phyloP scores from a whole-genome alignment of 1,140 invertebrate genomes.

The Berghia stephanieae region DNA sequence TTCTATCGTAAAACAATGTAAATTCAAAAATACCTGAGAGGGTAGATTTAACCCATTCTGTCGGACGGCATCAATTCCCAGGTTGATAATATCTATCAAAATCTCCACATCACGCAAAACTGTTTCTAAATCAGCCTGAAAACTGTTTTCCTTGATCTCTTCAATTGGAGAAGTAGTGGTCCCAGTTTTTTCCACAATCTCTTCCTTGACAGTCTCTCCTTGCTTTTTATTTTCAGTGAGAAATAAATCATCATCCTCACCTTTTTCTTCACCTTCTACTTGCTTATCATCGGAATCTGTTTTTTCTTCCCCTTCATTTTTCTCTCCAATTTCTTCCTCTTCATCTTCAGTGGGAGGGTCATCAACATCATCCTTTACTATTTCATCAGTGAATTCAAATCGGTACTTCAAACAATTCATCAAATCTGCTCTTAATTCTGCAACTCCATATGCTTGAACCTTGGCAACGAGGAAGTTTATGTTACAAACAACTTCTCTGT shows the following conservation, averaged over 20 bases:
- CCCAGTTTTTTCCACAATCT: slow-evolving; percentile 18
- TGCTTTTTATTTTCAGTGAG: neutral
- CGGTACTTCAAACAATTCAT: slow-evolving; percentile 32
- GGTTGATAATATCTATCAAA: slow-evolving; percentile 39
- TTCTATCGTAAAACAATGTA: neutral
- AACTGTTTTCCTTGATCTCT: slow-evolving; percentile 16
- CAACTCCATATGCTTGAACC: slow-evolving; percentile 37
- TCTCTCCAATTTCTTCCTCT: too few species aligned
- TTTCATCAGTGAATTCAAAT: slow-evolving; percentile 25
- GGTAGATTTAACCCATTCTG: slow-evolving; percentile 44
- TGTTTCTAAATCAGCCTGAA: neutral
- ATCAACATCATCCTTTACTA: slow-evolving; percentile 20
- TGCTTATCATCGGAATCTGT: neutral
- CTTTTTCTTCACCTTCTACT: neutral
- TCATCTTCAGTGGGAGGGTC: too few species aligned
- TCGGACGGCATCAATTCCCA: slow-evolving; percentile 43
- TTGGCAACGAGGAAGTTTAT: slow-evolving; percentile 49
- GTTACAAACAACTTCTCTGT: slow-evolving; percentile 36
- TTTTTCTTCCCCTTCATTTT: neutral
- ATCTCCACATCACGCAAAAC: slow-evolving; percentile 35
- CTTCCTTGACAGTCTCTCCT: slow-evolving; percentile 15
- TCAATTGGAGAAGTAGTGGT: too few species aligned
- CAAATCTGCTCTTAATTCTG: slow-evolving; percentile 39
- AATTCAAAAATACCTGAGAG: slow-evolving; percentile 42
- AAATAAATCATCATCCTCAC: neutral